Evolutionary conservation across 2,888 invertebrate species (phyloP), one percentile per base, ranked within the genome.

Genomic region (Spodoptera littoralis): DNA sequence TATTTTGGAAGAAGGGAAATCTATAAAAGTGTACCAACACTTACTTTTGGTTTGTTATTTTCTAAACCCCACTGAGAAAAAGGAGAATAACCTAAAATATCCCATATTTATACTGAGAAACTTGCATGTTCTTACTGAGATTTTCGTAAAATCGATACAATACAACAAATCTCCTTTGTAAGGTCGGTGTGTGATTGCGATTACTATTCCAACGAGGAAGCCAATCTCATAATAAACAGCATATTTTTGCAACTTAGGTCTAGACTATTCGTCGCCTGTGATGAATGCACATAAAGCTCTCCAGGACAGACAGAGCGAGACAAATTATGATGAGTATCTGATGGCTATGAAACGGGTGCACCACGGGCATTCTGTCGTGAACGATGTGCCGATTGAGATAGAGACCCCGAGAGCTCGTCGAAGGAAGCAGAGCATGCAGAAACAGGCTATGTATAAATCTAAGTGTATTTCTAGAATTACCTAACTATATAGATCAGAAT

Each of bases 321-420:
- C 79, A 0, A 83, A 81, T 65, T 88, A 88, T 48, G 87, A 89
- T 43, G 87, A 88, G 30, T 90, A 88, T 65, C 67, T 91, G 56
- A 77, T 82, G 73, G 90, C 88, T 0, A 88, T 91, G 87, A 90
- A 88, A 73, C 70, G 85, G 22, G 80, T 85, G 0, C 81, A 85
- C 18, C 83, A 84, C 8, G 77, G 82, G 30, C 65, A 77, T 0
- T 77, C 80, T 2, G 50, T 45, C 18, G 69, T 70, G 4, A 51
- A 43, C 2, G 64, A 70, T 0, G 27, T 69, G 6, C 67, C 79
- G 1, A 42, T 41, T 0, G 81, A 84, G 22, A 80, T 85, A 64
- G 72, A 73, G 67, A 70, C 86, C 3, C 86, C 90, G 1, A 76
- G 88, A 18, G 88, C 83, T 43, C 83, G 89, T 0, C 82, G 82